Evolutionary conservation across 2,888 invertebrate species (phyloP), one percentile per base, ranked within the genome.

Genomic region (Metallyticus violacea): DNA sequence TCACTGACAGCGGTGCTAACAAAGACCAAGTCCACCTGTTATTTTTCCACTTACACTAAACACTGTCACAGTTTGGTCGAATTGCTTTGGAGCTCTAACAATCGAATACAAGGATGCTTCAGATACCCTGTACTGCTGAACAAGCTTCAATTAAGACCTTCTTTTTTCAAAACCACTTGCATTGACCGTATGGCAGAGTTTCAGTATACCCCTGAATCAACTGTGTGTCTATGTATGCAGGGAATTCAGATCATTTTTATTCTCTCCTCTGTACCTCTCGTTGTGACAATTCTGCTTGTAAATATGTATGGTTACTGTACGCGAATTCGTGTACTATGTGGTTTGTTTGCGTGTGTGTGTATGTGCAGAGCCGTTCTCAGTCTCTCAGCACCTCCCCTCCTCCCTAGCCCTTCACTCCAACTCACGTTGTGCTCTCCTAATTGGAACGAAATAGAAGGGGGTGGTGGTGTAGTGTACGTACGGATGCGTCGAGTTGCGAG

Each of bases 381-480:
- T 62, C 40, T 62, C 40, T 62, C 40, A 62, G 40, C 40, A 62
- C 40, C 40, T 62, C 40, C 40, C 40, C 40, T 15, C 40, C 40
- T 62, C 40, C 40, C 40, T 62, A 9, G 22, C 40, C 40, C 40
- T 62, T 62, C 40, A 62, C 40, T 62, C 40, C 40, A 62, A 62
- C 40, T 62, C 40, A 62, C 40, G 40, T 62, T 62, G 28, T 83
- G 77, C 28, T 29, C 27, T n/a, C 83, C 83, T 83, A 83, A 83
- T 83, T 83, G 83, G 83, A 76, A 77, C n/a, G 83, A 83, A 83
- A 83, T 77, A 83, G 77, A 83, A 77, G 76, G 27, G 77, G 83
- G 83, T 1, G 15, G 26, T 5, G 80, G 80, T 76, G 25, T 76
- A n/a, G 27, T 7, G 9, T 9, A 15, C 9, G 40, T 62, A 22